phyloP scores from a whole-genome alignment of 2,888 invertebrate species.

The Lasioglossum leucozonium region DNA sequence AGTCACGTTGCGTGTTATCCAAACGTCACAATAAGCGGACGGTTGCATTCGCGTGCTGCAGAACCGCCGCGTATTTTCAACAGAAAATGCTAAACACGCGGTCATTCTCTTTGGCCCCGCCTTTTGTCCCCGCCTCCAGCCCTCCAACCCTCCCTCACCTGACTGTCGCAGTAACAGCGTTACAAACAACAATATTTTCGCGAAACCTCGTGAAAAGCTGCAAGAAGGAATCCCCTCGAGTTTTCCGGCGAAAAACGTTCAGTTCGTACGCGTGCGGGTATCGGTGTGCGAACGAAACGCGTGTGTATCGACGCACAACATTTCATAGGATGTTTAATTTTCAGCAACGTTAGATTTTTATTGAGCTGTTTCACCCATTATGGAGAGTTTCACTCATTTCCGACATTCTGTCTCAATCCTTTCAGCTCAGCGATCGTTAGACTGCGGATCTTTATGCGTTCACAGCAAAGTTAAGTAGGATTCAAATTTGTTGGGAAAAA shows the following conservation, averaged over 20 bases:
- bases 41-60: constrained; percentile 13
- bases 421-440: too few relatives aligned
- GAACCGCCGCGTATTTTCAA: constrained; percentile 1
- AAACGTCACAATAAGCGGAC: constrained; percentile 50
- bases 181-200: not conserved
- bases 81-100: constrained; percentile 5
- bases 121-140: not conserved
- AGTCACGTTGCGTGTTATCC: constrained; percentile 54
- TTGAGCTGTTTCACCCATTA: too few relatives aligned
- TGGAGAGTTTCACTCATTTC: too few relatives aligned
- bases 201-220: not conserved
- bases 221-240: not conserved
- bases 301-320: not conserved
- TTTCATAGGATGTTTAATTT: too few relatives aligned
- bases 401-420: too few relatives aligned
- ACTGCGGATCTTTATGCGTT: too few relatives aligned
- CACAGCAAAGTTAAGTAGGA: too few relatives aligned
- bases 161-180: not conserved
- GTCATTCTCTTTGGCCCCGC: not conserved
- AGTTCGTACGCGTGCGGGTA: too few relatives aligned
- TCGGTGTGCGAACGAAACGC: not conserved
- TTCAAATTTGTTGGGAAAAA: too few relatives aligned
- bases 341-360: too few relatives aligned
- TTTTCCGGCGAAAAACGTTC: not conserved
- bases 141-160: not conserved